Conservation (phyloP, 2,888 invertebrate genomes). For the Atrina japonica region DNA sequence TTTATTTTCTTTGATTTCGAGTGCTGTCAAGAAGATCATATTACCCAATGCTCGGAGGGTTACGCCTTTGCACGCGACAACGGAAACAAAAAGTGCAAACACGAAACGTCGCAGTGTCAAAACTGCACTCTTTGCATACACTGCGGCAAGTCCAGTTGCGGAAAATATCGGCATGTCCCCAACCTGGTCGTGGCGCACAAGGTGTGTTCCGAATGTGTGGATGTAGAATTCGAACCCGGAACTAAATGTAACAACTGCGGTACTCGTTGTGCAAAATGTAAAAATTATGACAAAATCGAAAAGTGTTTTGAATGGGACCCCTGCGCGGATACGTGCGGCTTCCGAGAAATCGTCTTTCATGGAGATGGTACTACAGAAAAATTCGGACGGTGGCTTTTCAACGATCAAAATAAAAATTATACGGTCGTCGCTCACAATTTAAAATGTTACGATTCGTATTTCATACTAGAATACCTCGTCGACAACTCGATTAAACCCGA, state of each 20-base stretch:
- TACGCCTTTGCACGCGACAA: neutral
- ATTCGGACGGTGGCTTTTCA: conserved; percentile 43
- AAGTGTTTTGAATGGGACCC: conserved; percentile 8
- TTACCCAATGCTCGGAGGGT: conserved; percentile 29
- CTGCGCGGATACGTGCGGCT: conserved; percentile 42
- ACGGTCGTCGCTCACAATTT: conserved; percentile 40
- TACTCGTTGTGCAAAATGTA: conserved; percentile 28
- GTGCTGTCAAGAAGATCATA: conserved; percentile 25
- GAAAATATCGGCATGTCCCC: too few species aligned
- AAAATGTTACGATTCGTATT: conserved; percentile 29
- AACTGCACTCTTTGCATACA: too few species aligned
- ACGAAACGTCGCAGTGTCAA: neutral
- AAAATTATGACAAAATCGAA: conserved; percentile 18
- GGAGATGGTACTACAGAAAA: conserved; percentile 36
- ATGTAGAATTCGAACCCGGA: neutral
- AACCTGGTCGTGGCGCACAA: conserved; percentile 37
- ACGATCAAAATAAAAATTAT: conserved; percentile 20
- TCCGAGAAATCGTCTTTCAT: conserved; percentile 42
- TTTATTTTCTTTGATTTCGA: conserved; percentile 37
- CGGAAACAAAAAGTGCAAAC: conserved; percentile 10
- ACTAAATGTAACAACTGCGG: conserved; percentile 35
- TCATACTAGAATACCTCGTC: conserved; percentile 35
- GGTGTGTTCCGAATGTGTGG: conserved; percentile 22
- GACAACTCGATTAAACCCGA: conserved; percentile 32
- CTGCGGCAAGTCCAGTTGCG: too few species aligned